These are phyloP conservation scores for Acipenser transmontanus DNA, from an alignment of 2,797 vertebrate species.

Conservation along the genomic window DNA sequence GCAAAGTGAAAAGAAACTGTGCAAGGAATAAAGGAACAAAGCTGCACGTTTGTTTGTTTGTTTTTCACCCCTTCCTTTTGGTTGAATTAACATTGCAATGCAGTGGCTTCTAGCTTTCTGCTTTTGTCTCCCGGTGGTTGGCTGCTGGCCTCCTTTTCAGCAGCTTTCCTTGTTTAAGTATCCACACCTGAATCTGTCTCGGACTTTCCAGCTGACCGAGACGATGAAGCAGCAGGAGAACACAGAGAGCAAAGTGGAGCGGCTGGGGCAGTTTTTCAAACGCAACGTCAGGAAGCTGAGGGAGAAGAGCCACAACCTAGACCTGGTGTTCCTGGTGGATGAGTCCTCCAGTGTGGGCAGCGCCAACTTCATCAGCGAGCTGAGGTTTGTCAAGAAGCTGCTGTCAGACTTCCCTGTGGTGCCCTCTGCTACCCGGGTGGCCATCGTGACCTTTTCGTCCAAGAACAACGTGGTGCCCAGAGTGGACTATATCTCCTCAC, in stretches of 20 bases:
- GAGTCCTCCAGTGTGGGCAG: conserved; percentile 94
- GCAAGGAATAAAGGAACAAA: neutral
- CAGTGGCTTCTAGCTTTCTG: conserved; percentile 40
- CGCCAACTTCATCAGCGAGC: conserved; percentile 86
- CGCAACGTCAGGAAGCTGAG: conserved; percentile 79
- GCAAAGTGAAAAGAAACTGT: neutral
- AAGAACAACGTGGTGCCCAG: conserved; percentile 86
- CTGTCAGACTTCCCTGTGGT: conserved; percentile 93
- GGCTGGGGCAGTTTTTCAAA: conserved; percentile 82
- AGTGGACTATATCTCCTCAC: conserved; percentile 85
- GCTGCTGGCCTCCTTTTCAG: conserved; percentile 32
- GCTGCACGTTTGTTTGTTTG: neutral
- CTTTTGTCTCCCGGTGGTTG: conserved; percentile 24
- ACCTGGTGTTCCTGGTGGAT: conserved; percentile 92
- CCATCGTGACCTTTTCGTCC: conserved; percentile 90
- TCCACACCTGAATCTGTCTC: conserved; percentile 6
- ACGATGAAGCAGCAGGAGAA: conserved; percentile 56
- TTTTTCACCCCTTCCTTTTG: conserved; percentile 10
- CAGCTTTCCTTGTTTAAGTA: conserved; percentile 38
- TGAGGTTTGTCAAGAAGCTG: conserved; percentile 89
- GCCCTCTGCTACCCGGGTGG: conserved; percentile 82
- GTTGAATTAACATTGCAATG: conserved; percentile 29
- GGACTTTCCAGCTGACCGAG: conserved; percentile 25
- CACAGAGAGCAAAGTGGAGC: conserved; percentile 76
- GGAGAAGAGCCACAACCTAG: conserved; percentile 72